Base-by-base conservation (phyloP, 2,888 invertebrate species). In the Sarcophaga rosellei region DNA sequence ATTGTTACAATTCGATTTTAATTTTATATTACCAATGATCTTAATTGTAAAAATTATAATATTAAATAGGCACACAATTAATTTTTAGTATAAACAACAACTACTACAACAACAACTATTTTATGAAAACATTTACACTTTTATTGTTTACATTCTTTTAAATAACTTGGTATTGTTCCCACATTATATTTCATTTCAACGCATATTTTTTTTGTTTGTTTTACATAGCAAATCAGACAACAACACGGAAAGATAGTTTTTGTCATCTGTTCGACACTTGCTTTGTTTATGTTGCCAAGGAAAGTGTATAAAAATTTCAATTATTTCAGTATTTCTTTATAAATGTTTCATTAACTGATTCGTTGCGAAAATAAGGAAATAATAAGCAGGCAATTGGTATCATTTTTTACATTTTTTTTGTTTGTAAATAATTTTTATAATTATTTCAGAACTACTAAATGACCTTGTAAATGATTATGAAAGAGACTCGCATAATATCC, bases 351-450 rank as follows among this genome's bases (percentile, higher is more conserved):
- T 44, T 3, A 35, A 69, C 20, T 4, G 53, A 53, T 12, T 17
- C 12, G 15, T 1, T 53, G 17, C 53, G 12, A 23, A n/a, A 81
- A 85, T 65, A 74, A 81, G 85, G 85, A 85, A 85, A 81, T 78
- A 68, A 21, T 63, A n/a, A 1, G 20, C 15, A n/a, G 0, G 21
- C 15, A 62, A 53, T 17, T 65, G 20, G 69, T 15, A 62, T 21
- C 73, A 63, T 74, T 78, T 72, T 25, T 17, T 15, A 47, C 12
- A 15, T 61, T 47, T 25, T 25, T 4, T 11, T 53, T 20, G 62
- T 75, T 63, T 44, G 21, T 75, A 53, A 62, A 35, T 62, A 20
- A 62, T 66, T 57, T 75, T 62, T 69, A 35, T 69, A 20, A 68
- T 66, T 57, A 20, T 21, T 5, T 10, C 10, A 74, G 45, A 77